phyloP scores from a whole-genome alignment of 2,888 invertebrate genomes.

The Schizaphis graminum region DNA sequence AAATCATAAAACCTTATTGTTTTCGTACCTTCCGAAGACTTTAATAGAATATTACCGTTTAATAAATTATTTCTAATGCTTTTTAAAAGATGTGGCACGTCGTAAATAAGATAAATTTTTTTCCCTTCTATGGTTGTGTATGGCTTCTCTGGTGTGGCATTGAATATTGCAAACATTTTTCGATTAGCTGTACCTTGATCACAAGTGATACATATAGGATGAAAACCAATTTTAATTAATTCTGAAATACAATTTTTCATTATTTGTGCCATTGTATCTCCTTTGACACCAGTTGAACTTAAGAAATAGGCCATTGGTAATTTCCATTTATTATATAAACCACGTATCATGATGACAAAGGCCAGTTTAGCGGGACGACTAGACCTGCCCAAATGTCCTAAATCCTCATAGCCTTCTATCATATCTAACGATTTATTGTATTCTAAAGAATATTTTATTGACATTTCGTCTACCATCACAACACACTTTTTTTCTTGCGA shows the following conservation, averaged over 20 bases:
- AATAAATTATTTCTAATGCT: slow-evolving; percentile 67
- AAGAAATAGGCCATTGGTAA: slow-evolving; percentile 68
- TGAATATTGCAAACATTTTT: slow-evolving; percentile 66
- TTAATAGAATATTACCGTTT: slow-evolving; percentile 65
- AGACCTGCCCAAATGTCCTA: slow-evolving; percentile 67
- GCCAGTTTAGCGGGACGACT: slow-evolving; percentile 67
- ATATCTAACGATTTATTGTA: slow-evolving; percentile 67
- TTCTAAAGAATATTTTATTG: slow-evolving; percentile 67
- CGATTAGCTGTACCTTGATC: slow-evolving; percentile 68
- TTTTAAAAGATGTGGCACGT: slow-evolving; percentile 68
- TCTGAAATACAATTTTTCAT: slow-evolving; percentile 66
- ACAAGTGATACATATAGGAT: slow-evolving; percentile 67
- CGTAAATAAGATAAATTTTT: slow-evolving; percentile 68
- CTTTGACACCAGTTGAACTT: slow-evolving; percentile 65
- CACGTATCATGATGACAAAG: slow-evolving; percentile 68
- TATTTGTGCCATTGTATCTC: slow-evolving; percentile 62
- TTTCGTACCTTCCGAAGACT: background rate
- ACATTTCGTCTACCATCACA: slow-evolving; percentile 68
- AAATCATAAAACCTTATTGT: too few species aligned
- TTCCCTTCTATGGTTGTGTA: slow-evolving; percentile 64
- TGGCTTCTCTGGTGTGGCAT: slow-evolving; percentile 67
- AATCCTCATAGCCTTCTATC: slow-evolving; percentile 68
- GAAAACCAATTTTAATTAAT: slow-evolving; percentile 66
- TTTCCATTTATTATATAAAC: slow-evolving; percentile 68
- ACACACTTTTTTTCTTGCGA: slow-evolving; percentile 67